Evolutionary conservation across 2,113 vertebrate genomes (phyloP).

Genomic region (Cinclus mexicanus): DNA sequence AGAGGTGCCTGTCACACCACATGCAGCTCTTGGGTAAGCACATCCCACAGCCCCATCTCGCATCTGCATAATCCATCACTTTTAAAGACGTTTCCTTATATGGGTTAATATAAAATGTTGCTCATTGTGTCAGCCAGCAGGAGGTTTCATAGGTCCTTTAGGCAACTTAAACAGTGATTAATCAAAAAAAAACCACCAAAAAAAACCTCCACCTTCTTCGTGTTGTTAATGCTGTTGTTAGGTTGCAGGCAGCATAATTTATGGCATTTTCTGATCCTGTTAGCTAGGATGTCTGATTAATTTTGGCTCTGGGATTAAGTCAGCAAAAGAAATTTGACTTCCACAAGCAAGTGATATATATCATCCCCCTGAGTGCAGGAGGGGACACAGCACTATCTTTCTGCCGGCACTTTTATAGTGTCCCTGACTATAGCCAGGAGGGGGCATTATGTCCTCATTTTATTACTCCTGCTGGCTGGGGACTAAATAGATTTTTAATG

Average conservation of each 20-base stretch:
- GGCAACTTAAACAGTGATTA: slow-evolving; percentile 74
- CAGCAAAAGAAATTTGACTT: slow-evolving; percentile 73
- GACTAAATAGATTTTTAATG: neutral
- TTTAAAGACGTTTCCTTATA: slow-evolving; percentile 50
- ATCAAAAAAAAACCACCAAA: slow-evolving; percentile 48
- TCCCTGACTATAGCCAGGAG: slow-evolving; percentile 49
- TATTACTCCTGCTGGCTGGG: neutral
- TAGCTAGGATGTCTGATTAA: slow-evolving; percentile 71
- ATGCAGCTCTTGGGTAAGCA: neutral
- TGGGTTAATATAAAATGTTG: slow-evolving; percentile 65
- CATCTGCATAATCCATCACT: slow-evolving; percentile 60
- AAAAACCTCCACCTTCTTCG: slow-evolving; percentile 55
- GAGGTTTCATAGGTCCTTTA: slow-evolving; percentile 69
- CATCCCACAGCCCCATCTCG: neutral
- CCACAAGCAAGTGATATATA: slow-evolving; percentile 62
- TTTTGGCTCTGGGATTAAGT: slow-evolving; percentile 75
- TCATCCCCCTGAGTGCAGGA: neutral
- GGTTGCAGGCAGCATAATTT: slow-evolving; percentile 67
- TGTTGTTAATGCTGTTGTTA: slow-evolving; percentile 63
- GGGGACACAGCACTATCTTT: slow-evolving; percentile 32
- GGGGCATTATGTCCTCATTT: slow-evolving; percentile 62
- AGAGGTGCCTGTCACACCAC: accelerated
- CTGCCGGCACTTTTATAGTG: neutral
- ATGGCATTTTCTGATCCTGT: slow-evolving; percentile 65
- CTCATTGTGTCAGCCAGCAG: slow-evolving; percentile 66